Evolutionary conservation across 1,140 invertebrate species (phyloP), one percentile per base, ranked within the genome.

Genomic region (Ectropis grisescens): DNA sequence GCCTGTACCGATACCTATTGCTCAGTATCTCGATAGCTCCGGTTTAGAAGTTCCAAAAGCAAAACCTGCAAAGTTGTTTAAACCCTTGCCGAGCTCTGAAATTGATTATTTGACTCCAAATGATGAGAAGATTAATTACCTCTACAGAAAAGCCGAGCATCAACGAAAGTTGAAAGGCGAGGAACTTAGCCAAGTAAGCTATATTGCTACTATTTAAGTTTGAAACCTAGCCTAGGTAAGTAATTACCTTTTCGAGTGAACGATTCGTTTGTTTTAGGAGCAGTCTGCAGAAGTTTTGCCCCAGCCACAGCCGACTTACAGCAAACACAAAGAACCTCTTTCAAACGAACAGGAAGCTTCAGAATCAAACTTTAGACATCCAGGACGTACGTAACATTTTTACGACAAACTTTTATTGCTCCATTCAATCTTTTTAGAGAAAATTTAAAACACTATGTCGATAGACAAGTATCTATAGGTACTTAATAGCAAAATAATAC

Each of bases 1-100:
- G 25, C 70, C 72, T 6, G 39, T 78, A 19, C 67, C 70, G 1
- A 78, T 78, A 36, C 72, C 75, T 13, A 47, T 80, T 25, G 27
- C 52, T 4, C 62, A 69, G 40, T 72, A 45, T 34, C 48, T 38
- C 3, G 60, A 66, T 29, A 55, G 51, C 14, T 31, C 41, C 11
- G 30, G 29, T 9, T 16, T 34, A 11, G 54, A 64, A 41, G 45
- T 58, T 4, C 64, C 70, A 5, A 58, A 47, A 39, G 64, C 57
- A 3, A 68, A 61, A 34, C 68, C 68, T 22, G 35, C 51, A n/a
- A 57, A 61, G 41, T 44, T 50, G 13, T 64, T 65, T 24, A 52
- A 45, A 8, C 57, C 68, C 8, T 29, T 39, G 8, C 16, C 54
- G 7, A 56, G 33, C 13, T 24, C 42, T 14, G 51, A 67, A 26